Evolutionary conservation across 2,888 invertebrate genomes (phyloP), one percentile per base, ranked within the genome.

Genomic region (Drosophila subquinaria): DNA sequence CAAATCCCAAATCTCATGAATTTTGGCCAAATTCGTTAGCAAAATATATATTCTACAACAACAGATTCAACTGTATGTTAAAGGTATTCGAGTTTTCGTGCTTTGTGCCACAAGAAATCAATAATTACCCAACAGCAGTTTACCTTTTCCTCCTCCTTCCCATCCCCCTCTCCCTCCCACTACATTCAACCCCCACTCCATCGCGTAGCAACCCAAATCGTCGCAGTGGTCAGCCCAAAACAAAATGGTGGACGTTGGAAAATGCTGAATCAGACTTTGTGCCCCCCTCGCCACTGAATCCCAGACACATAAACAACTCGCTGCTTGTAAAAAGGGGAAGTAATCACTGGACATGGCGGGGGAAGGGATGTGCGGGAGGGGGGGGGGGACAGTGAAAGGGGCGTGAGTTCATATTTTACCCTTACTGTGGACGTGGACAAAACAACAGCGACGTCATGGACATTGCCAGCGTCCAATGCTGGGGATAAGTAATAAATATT

Each of bases 401-500:
- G 47, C 38, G 56, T 51, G 63, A 45, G 76, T 74, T 82, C 82
- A 87, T 84, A 87, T 84, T 87, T 82, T 83, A 86, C 75, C 84
- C 81, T 63, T 57, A 61, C 65, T 51, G 48, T 61, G 74, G 69
- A 36, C 70, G 30, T 30, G 8, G 30, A 30, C 30, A 30, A 53
- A 59, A 53, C 40, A 43, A 62, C 56, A 50, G 17, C 52, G 45
- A 59, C 76, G 63, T 35, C 73, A 67, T 62, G 73, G 67, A 66
- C 78, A 67, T 62, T 2, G 36, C 33, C 38, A 59, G 40, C 45
- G 70, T n/a, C n/a, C n/a, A n/a, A n/a, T n/a, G n/a, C n/a, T n/a
- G n/a, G n/a, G n/a, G n/a, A 87, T 82, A 87, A 84, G 88, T 87
- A 89, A 89, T 84, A 84, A 87, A 84, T 84, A 84, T 87, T 84